Conservation (phyloP, 2,113 vertebrate genomes). For the Phainopepla nitens region DNA sequence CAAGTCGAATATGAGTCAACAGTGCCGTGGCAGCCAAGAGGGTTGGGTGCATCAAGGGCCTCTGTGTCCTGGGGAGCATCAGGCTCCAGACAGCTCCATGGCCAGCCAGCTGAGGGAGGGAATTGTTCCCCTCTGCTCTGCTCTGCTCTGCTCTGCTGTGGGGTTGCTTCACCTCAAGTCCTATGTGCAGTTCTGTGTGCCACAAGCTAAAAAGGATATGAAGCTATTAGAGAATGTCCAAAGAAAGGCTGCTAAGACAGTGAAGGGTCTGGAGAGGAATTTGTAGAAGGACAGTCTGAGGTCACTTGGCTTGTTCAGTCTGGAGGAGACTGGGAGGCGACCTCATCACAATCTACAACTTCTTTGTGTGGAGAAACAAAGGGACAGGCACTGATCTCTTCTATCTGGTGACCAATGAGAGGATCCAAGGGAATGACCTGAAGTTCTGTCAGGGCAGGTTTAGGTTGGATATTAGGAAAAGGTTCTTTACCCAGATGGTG, state of each 20-base stretch:
- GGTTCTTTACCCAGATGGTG: background rate
- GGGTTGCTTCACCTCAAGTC: background rate
- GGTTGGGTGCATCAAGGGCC: too few species aligned
- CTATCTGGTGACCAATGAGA: background rate
- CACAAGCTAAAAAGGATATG: background rate
- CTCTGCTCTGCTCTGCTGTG: background rate
- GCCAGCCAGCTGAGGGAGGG: background rate
- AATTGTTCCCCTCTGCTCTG: background rate
- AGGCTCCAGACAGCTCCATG: background rate
- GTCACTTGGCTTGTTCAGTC: background rate
- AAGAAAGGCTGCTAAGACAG: fast-evolving
- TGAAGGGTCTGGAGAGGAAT: background rate
- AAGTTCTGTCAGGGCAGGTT: background rate
- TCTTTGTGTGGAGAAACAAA: background rate
- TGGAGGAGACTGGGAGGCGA: background rate
- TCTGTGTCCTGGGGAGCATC: background rate
- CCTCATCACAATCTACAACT: background rate
- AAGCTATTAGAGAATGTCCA: background rate
- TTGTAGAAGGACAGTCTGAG: background rate
- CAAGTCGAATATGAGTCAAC: background rate
- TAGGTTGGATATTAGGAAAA: background rate
- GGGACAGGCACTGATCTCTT: background rate
- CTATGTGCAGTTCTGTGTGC: background rate
- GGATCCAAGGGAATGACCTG: background rate
- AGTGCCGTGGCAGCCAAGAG: background rate